Evolutionary conservation across 2,888 invertebrate genomes (phyloP), one percentile per base, ranked within the genome.

Genomic region (Alloscopus bannaensis): DNA sequence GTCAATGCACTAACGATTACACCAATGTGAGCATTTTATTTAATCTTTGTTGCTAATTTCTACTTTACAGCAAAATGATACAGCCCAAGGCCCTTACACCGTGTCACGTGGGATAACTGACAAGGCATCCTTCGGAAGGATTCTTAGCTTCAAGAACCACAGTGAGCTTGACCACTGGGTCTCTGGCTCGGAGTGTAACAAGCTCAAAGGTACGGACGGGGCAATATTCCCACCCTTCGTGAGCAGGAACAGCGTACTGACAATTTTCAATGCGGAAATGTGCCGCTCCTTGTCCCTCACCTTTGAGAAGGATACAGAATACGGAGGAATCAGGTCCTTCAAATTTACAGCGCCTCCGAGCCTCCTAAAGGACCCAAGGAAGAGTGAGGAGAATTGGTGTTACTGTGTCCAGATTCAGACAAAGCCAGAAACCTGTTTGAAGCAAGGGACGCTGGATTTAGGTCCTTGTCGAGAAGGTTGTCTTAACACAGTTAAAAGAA

Each of bases 401-500:
- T 70, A 24, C 36, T 78, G 78, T 24, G 0, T 31, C 2, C 36
- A 29, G 0, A 26, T 57, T 16, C 29, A 70, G 2, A 18, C 11
- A 6, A 22, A 22, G 20, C 70, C 70, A 28, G 70, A 45, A 16
- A n/a, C 6, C 28, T 70, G 70, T 18, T 45, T 59, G 18, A 70
- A 70, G 29, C 50, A 47, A 62, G 78, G 81, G 16, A 73, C 64
- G 2, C 40, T 81, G 59, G 57, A 72, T 26, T 36, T 81, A 1
- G 40, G 66, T 18, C 55, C 70, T 50, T 81, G 81, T 59, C 59
- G 72, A 50, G 76, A 76, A n/a, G 81, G 80, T 36, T 8, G 36
- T 36, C 13, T 36, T 6, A 36, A n/a, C n/a, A n/a, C n/a, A n/a
- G n/a, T n/a, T n/a, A n/a, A n/a, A n/a, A n/a, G n/a, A n/a, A n/a